These are phyloP conservation scores for Clanis bilineata DNA, from an alignment of 2,888 invertebrate species.

Conservation along the genomic window DNA sequence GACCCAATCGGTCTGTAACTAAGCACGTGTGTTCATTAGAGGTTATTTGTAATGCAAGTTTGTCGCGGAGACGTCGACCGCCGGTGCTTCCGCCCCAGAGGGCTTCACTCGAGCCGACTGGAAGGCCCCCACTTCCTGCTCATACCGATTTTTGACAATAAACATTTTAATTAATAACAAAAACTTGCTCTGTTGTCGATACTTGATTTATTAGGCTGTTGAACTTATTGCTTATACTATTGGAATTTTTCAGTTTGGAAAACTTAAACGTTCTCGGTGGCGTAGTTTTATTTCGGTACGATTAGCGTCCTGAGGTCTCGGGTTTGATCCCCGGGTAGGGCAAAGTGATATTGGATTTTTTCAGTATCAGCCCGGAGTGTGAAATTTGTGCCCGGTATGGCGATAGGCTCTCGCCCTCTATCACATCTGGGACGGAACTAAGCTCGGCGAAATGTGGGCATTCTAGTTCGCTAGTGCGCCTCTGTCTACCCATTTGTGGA, in stretches of 20 bases:
- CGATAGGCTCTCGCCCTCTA: too few relatives aligned
- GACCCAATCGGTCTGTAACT: constrained; percentile 46
- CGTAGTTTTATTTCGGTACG: too few relatives aligned
- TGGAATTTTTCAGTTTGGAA: not conserved
- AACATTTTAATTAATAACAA: constrained; percentile 54
- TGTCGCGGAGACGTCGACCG: constrained; percentile 51
- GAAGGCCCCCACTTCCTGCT: constrained; percentile 76
- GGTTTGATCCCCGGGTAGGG: too few relatives aligned
- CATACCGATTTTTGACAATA: constrained; percentile 70
- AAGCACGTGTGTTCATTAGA: constrained; percentile 71
- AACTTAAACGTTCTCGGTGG: not conserved
- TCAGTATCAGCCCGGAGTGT: too few relatives aligned
- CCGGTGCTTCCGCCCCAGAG: constrained; percentile 65
- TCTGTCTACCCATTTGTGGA: too few relatives aligned
- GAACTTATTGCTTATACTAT: constrained; percentile 27
- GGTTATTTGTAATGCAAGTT: constrained; percentile 76
- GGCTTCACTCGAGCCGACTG: constrained; percentile 69
- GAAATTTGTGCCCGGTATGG: too few relatives aligned
- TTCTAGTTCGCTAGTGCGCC: too few relatives aligned
- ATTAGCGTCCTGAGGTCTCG: too few relatives aligned
- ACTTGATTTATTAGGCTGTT: constrained; percentile 45
- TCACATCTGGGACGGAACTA: too few relatives aligned
- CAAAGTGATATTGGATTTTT: too few relatives aligned
- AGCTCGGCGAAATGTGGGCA: too few relatives aligned
- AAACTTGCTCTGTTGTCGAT: constrained; percentile 35